phyloP scores from a whole-genome alignment of 2,888 invertebrate genomes.

The Psylliodes chrysocephalus region DNA sequence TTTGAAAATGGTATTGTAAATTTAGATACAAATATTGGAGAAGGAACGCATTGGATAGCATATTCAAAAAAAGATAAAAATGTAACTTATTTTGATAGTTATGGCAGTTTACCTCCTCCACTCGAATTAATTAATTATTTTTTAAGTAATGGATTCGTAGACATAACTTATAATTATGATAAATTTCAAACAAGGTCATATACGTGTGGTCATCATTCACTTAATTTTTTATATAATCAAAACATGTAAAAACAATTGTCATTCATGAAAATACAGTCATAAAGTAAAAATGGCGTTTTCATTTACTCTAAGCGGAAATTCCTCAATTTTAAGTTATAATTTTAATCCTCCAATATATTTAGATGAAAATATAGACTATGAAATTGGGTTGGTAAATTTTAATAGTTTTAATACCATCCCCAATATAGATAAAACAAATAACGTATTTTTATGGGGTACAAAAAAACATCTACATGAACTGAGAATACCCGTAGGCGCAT shows the following conservation, averaged over 20 bases:
- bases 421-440: too few species aligned
- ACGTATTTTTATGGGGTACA: neutral
- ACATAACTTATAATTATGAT: too few species aligned
- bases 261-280: neutral
- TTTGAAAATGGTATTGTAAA: slow-evolving; percentile 38
- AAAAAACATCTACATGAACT: neutral
- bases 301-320: slow-evolving; percentile 5
- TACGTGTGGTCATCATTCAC: neutral
- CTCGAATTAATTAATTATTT: slow-evolving; percentile 39
- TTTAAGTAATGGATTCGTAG: neutral
- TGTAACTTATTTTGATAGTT: slow-evolving; percentile 39
- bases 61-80: slow-evolving; percentile 28
- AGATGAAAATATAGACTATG: slow-evolving; percentile 26
- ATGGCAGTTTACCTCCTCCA: slow-evolving; percentile 32
- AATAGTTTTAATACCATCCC: slow-evolving; percentile 30
- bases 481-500: too few species aligned
- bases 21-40: slow-evolving; percentile 28
- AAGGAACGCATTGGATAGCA: slow-evolving; percentile 40
- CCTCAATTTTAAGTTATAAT: too few species aligned
- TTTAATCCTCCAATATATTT: slow-evolving; percentile 32
- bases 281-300: neutral
- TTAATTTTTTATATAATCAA: slow-evolving; percentile 28
- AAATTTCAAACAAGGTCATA: too few species aligned
- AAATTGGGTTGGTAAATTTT: slow-evolving; percentile 26
- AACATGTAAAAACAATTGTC: slow-evolving; percentile 3